Conservation (phyloP, 2,888 invertebrate species). For the Antheraea yamamai region DNA sequence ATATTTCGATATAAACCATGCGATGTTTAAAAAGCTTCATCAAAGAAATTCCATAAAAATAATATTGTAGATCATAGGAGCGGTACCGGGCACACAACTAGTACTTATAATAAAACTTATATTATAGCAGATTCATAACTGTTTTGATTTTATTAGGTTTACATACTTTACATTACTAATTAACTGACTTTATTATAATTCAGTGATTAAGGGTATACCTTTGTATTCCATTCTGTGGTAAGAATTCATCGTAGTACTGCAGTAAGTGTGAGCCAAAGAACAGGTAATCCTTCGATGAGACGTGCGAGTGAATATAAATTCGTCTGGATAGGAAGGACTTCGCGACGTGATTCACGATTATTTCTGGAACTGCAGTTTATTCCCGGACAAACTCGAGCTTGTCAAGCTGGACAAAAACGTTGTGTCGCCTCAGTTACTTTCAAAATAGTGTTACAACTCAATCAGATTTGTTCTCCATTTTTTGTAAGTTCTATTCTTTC, state of each 20-base stretch:
- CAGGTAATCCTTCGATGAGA: not conserved
- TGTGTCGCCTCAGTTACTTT: not conserved
- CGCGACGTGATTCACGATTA: not conserved
- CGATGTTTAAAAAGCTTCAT: too few species aligned
- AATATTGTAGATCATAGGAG: too few species aligned
- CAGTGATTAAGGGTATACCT: too few species aligned
- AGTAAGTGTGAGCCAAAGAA: not conserved
- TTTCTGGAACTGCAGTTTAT: constrained; percentile 5
- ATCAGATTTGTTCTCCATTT: not conserved
- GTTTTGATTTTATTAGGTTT: too few species aligned
- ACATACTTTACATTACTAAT: too few species aligned
- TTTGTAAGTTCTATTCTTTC: too few species aligned
- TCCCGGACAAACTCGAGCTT: not conserved
- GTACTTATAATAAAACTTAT: too few species aligned
- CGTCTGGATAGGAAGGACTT: not conserved
- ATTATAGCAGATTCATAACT: too few species aligned
- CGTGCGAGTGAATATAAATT: not conserved
- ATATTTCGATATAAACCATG: too few species aligned
- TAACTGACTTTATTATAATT: too few species aligned
- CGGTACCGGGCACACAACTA: too few species aligned
- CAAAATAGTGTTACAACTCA: not conserved
- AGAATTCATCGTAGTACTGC: not conserved
- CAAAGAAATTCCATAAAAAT: too few species aligned
- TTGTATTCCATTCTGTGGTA: not conserved
- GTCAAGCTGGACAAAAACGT: not conserved